phyloP scores from a whole-genome alignment of 2,888 invertebrate genomes.

The Acanthosepion pharaonis region DNA sequence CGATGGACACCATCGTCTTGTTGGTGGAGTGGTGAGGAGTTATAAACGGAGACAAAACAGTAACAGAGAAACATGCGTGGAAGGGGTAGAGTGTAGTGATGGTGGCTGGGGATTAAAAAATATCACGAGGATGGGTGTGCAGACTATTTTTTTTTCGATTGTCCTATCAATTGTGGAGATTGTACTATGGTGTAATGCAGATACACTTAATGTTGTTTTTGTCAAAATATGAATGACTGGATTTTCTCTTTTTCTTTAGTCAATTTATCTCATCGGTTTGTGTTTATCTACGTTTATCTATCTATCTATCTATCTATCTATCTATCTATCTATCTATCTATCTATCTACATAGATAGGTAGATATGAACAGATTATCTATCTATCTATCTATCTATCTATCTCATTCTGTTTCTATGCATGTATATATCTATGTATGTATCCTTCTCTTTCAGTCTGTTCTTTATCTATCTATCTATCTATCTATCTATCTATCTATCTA shows the following conservation, averaged over 20 bases:
- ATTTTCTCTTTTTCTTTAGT: neutral
- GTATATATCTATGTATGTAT: neutral
- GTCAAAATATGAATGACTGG: neutral
- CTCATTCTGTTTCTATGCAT: neutral
- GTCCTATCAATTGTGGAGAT: neutral
- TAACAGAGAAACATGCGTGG: neutral
- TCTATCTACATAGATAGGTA: no score
- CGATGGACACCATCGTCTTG: neutral
- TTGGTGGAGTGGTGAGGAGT: neutral
- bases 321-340: neutral
- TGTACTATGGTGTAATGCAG: neutral
- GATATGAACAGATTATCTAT: no score
- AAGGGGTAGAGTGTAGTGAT: neutral
- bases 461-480: neutral
- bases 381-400: neutral
- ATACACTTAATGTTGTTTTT: neutral
- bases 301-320: neutral
- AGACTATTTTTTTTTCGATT: neutral
- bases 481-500: neutral
- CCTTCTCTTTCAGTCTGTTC: neutral
- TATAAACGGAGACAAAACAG: neutral
- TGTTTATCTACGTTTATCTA: neutral
- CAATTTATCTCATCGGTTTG: neutral
- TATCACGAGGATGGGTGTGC: neutral
- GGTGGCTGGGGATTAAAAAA: neutral